Percentiles rank a stretch among this genome's conserved stretches.
phyloP scores from a whole-genome alignment of 1,140 invertebrate genomes.

The Nasonia giraulti region DNA sequence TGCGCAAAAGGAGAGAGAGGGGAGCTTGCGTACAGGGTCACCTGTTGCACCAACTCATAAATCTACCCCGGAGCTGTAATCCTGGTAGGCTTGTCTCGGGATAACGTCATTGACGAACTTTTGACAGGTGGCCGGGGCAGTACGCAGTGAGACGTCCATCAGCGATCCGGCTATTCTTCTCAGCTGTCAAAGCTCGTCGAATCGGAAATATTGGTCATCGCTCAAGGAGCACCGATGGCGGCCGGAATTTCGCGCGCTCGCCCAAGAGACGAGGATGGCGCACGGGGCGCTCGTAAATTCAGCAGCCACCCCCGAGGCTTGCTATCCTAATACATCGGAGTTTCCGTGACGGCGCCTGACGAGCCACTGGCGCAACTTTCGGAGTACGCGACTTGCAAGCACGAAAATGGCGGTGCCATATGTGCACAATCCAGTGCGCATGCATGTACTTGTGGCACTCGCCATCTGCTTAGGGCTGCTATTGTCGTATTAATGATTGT shows the following conservation, averaged over 20 bases:
- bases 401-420: slow-evolving; percentile 42
- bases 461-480: too few species aligned
- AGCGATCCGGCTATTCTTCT: slow-evolving; percentile 48
- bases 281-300: slow-evolving; percentile 55
- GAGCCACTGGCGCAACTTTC: slow-evolving; percentile 45
- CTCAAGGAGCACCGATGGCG: neutral
- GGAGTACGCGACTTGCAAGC: neutral
- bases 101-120: slow-evolving; percentile 74
- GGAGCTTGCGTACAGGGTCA: slow-evolving; percentile 39
- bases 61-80: slow-evolving; percentile 72
- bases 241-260: neutral
- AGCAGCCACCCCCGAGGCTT: slow-evolving; percentile 63
- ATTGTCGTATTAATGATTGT: too few species aligned
- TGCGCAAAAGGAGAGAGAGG: neutral
- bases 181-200: slow-evolving; percentile 35
- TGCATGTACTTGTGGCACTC: neutral
- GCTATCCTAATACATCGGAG: slow-evolving; percentile 67
- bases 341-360: slow-evolving; percentile 67
- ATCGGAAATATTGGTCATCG: neutral
- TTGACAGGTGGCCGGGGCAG: slow-evolving; percentile 65
- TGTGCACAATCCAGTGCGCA: neutral
- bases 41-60: slow-evolving; percentile 72
- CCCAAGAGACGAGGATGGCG: neutral
- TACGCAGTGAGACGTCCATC: slow-evolving; percentile 52
- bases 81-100: slow-evolving; percentile 73